phyloP scores from a whole-genome alignment of 2,888 invertebrate species.

The Isotomurus palustris region DNA sequence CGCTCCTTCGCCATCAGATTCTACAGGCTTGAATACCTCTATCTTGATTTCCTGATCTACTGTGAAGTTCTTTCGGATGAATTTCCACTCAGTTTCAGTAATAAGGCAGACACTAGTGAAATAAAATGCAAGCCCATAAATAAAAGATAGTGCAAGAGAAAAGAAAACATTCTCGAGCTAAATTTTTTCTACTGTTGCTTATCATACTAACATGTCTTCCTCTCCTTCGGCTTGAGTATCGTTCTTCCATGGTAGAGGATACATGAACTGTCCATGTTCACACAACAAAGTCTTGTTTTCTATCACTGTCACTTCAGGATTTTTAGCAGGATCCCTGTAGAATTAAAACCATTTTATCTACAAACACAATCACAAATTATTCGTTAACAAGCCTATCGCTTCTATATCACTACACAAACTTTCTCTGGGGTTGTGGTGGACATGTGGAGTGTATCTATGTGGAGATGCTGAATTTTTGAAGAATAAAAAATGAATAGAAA shows the following conservation, averaged over 20 bases:
- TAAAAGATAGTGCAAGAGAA: not conserved
- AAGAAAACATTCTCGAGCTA: not conserved
- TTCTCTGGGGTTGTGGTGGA: too few species aligned
- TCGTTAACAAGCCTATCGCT: too few species aligned
- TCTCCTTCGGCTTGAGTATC: conserved; percentile 14
- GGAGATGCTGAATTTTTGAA: too few species aligned
- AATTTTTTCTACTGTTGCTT: not conserved
- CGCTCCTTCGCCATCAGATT: not conserved
- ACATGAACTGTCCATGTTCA: conserved; percentile 29
- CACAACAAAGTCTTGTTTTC: conserved; percentile 29
- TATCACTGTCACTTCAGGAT: conserved; percentile 7
- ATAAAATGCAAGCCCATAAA: conserved; percentile 3
- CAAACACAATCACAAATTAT: too few species aligned
- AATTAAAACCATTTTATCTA: conserved; percentile 6
- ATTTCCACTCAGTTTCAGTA: conserved; percentile 23
- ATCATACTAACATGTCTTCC: conserved; percentile 13
- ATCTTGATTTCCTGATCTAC: conserved; percentile 26
- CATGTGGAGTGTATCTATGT: too few species aligned
- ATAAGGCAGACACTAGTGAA: conserved; percentile 25
- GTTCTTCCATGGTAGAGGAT: conserved; percentile 17
- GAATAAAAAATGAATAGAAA: conserved; percentile 11
- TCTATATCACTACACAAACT: too few species aligned
- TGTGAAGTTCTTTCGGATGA: conserved; percentile 19
- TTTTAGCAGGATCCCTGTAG: conserved; percentile 29
- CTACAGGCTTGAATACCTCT: conserved; percentile 1